These are phyloP conservation scores for Sebastes iracundus DNA, from an alignment of 2,797 vertebrate genomes.

Conservation along the genomic window DNA sequence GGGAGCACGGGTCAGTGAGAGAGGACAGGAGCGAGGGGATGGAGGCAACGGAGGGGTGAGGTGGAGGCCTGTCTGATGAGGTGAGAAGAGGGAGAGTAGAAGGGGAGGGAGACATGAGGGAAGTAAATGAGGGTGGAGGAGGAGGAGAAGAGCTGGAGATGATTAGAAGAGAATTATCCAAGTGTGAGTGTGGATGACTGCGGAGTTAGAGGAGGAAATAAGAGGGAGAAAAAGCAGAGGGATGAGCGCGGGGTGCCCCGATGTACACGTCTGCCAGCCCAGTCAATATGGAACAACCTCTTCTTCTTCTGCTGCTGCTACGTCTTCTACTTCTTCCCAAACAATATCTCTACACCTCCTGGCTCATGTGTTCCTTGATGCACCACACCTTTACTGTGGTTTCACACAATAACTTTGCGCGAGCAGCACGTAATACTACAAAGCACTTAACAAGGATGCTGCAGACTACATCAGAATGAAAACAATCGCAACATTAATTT, in stretches of 20 bases:
- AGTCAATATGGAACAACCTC: slow-evolving; percentile 21
- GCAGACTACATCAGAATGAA: background rate
- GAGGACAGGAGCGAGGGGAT: slow-evolving; percentile 73
- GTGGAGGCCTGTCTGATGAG: slow-evolving; percentile 79
- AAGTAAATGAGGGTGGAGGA: slow-evolving; percentile 69
- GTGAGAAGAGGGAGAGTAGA: slow-evolving; percentile 60
- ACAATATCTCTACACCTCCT: background rate
- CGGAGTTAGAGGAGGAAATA: slow-evolving; percentile 29
- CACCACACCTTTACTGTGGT: background rate
- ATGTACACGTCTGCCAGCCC: background rate
- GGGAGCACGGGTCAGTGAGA: slow-evolving; percentile 79
- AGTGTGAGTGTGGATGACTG: slow-evolving; percentile 68
- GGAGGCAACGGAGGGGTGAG: slow-evolving; percentile 60
- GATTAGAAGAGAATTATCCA: slow-evolving; percentile 80
- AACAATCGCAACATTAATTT: background rate
- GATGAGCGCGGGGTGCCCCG: slow-evolving; percentile 9
- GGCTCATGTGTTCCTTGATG: background rate
- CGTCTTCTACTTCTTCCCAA: background rate
- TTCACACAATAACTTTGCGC: background rate
- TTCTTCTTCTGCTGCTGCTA: background rate
- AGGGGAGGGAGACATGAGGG: slow-evolving; percentile 49
- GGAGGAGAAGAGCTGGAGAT: slow-evolving; percentile 64
- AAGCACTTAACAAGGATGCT: background rate
- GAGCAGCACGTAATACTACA: background rate
- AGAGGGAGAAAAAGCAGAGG: slow-evolving; percentile 9